Evolutionary conservation across 2,113 vertebrate genomes (phyloP), one percentile per base, ranked within the genome.

Genomic region (Forbesichthys agassizii): DNA sequence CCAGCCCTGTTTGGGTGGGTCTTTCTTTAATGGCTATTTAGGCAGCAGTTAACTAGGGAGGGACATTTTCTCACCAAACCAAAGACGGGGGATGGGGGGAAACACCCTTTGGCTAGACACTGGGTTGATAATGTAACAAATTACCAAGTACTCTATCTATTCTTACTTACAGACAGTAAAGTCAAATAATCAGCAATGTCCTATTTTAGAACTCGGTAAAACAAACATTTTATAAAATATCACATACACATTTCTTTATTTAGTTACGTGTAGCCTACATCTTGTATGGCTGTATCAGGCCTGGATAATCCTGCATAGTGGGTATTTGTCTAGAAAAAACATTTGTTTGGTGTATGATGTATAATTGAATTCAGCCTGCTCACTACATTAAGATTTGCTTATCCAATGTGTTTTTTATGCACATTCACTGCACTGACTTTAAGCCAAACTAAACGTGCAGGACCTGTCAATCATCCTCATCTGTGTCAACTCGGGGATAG

Each of bases 1-100:
- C 83, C 83, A 84, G 61, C 73, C 83, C 78, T 82, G 82, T 90
- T 86, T 90, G 91, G 90, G 91, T 85, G 91, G 90, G 88, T 81
- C 90, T 73, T 67, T 81, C 90, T 73, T 67, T 83, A 78, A 85
- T 83, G 86, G 75, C 79, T 79, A 79, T 82, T 79, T 33, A 80
- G 84, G 51, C 76, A 61, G 73, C 68, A 61, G 90, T 91, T 83
- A 77, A 79, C 68, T 84, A n/a, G 82, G 88, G 87, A 84, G 89
- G 88, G 77, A 80, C 81, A 73, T 88, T 86, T 80, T 76, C 78
- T 83, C 69, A 77, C 81, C 66, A 75, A 55, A 18, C 66, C 5
- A 33, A 27, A 27, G 27, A 12, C 52, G 16, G 52, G 53, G 53
- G 13, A n/a, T 9, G 12, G 10, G 14, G 3, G 16, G 4, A 7